Evolutionary conservation across 1,140 invertebrate genomes (phyloP).

Genomic region (Panagrolaimus sp.): DNA sequence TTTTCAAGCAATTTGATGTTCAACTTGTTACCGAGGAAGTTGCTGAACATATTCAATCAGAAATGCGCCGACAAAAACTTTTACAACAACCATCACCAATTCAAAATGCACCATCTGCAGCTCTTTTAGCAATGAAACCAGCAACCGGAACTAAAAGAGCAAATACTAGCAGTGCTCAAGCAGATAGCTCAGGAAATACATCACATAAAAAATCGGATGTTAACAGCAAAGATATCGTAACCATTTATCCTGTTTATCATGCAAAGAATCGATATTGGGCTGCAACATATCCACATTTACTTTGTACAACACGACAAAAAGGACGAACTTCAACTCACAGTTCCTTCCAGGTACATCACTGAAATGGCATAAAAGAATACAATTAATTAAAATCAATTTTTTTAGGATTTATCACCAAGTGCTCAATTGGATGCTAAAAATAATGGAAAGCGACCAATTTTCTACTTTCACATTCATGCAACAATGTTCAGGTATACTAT

Average conservation of each 20-base stretch:
- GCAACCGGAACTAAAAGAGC: constrained; percentile 42
- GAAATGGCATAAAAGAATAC: neutral
- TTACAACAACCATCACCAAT: constrained; percentile 58
- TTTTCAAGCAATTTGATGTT: constrained; percentile 42
- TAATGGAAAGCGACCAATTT: constrained; percentile 55
- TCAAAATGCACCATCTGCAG: constrained; percentile 41
- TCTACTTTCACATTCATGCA: constrained; percentile 55
- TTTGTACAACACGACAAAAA: constrained; percentile 56
- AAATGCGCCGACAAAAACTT: constrained; percentile 52
- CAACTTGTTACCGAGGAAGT: constrained; percentile 54
- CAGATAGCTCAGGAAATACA: constrained; percentile 39
- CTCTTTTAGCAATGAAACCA: constrained; percentile 48
- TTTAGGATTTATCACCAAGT: constrained; percentile 51
- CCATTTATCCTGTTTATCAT: constrained; percentile 55
- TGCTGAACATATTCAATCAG: constrained; percentile 56
- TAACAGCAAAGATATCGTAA: constrained; percentile 56
- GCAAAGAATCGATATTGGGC: constrained; percentile 54
- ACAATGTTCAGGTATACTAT: too few species aligned
- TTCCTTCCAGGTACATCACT: constrained; percentile 51
- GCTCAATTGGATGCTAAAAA: constrained; percentile 43
- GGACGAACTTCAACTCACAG: constrained; percentile 54
- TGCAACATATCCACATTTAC: constrained; percentile 54
- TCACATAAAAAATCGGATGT: constrained; percentile 58
- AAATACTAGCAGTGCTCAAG: neutral
- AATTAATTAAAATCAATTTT: neutral